Evolutionary conservation across 2,113 vertebrate species (phyloP).

Genomic region (Barnardius zonarius): DNA sequence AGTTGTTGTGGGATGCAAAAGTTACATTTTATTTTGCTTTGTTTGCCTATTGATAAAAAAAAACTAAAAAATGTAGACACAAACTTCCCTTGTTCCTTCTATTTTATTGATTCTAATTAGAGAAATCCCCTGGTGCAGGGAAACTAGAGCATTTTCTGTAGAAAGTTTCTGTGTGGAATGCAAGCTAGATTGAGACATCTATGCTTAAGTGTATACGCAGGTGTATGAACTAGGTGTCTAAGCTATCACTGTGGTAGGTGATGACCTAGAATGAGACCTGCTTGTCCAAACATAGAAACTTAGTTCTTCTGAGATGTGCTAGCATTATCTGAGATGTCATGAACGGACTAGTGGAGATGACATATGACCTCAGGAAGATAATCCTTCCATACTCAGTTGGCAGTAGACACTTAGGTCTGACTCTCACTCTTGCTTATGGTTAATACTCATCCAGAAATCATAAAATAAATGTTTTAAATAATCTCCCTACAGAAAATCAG

Average conservation of each 20-base stretch:
- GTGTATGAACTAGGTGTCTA: neutral
- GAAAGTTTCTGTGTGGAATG: neutral
- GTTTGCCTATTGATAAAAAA: neutral
- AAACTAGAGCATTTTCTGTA: neutral
- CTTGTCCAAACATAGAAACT: neutral
- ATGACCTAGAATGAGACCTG: neutral
- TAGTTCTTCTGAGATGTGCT: neutral
- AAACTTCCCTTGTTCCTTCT: neutral
- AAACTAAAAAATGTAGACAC: neutral
- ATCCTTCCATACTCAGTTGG: neutral
- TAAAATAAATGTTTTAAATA: conserved; percentile 61
- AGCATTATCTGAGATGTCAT: neutral
- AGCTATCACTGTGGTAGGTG: neutral
- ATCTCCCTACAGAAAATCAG: conserved; percentile 47
- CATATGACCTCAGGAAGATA: neutral
- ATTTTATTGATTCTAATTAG: neutral
- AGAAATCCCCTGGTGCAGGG: neutral
- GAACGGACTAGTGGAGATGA: neutral
- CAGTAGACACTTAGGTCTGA: neutral
- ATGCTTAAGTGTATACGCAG: neutral
- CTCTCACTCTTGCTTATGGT: neutral
- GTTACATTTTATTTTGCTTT: neutral
- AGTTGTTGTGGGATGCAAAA: neutral
- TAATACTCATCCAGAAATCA: conserved; percentile 41
- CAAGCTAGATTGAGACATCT: neutral